Base-by-base conservation (phyloP, 2,888 invertebrate species). In the Sinelater perroti region DNA sequence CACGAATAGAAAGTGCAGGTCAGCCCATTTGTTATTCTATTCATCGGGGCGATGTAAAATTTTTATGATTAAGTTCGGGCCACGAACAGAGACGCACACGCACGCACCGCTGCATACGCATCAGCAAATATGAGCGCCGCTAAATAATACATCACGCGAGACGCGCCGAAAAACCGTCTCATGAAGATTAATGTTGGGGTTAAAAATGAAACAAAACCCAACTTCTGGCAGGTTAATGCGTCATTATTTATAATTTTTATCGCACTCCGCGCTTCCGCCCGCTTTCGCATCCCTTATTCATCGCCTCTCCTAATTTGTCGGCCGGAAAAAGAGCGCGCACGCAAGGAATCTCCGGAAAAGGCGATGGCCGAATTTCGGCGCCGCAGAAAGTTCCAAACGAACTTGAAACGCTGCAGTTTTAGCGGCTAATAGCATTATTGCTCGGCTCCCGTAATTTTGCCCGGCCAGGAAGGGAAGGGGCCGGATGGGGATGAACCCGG, bases 171-270 rank as follows among this genome's bases (percentile, higher is more conserved):
- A 63, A 55, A 59, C 46, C 60, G 53, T 42, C 49, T 55, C 66
- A 66, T 62, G 62, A 72, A 70, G 71, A 72, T 72, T 70, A 71
- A 72, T 70, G 69, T 61, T 36, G 56, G 45, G 54, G 66, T 66
- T 67, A 68, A 69, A 69, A 71, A 67, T 65, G 68, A 69, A 69
- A 69, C 70, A 69, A 69, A 67, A 66, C 64, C 59, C 57, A 55
- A 67, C 45, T 56, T 63, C 60, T 66, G 71, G 68, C 72, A 71
- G 68, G 70, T 69, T 70, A 70, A 72, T 70, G 68, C 70, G 62
- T 69, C 69, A 70, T 71, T 71, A 71, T 70, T 70, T 71, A 71
- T 70, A 68, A 70, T 70, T 68, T 70, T 69, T 61, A 64, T 67
- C 63, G 54, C 62, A 53, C 61, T 57, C 55, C 55, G 47, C 42